Base-by-base conservation (phyloP, 2,888 invertebrate species). In the Rhagonycha lutea region DNA sequence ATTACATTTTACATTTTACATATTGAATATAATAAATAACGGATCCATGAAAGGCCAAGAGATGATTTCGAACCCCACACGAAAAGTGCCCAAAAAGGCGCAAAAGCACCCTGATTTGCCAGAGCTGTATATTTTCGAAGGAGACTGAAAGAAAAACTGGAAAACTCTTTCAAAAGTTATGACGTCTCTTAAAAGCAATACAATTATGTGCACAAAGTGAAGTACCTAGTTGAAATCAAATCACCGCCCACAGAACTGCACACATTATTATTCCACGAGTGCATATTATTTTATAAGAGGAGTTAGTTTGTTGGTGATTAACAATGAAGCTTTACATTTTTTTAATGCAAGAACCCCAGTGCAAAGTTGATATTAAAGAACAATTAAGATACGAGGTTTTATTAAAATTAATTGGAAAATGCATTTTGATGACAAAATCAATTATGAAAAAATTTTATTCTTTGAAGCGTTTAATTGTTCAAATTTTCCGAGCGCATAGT, bases 271-370 rank as follows among this genome's bases (percentile, higher is more conserved):
- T 80, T 80, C 78, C 73, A 81, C 84, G 84, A 86, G 86, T 86
- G 86, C 85, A 82, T 84, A 85, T 86, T 86, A 86, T 86, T 85
- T 84, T 80, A 82, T 83, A 77, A 77, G 84, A 84, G 85, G 85
- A 84, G 84, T 84, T 84, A 85, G 85, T 85, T 85, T 84, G 47
- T 47, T 47, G 47, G 82, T 81, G 81, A 70, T 79, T 81, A 84
- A 86, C 86, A 86, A 86, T 86, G 81, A 78, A 79, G 81, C 82
- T 84, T 85, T 86, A 85, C 83, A 85, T 84, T 47, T 47, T 28
- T 28, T 47, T 47, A n/a, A 47, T 47, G 47, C 47, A 47, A 47
- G 47, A 32, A 47, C 47, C 47, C 47, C 47, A 47, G 47, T 47
- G 47, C 47, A 47, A 47, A 47, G 47, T 47, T 47, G 47, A 47